Evolutionary conservation across 2,113 vertebrate species (phyloP), one percentile per base, ranked within the genome.

Genomic region (Tretioscincus oriximinensis): DNA sequence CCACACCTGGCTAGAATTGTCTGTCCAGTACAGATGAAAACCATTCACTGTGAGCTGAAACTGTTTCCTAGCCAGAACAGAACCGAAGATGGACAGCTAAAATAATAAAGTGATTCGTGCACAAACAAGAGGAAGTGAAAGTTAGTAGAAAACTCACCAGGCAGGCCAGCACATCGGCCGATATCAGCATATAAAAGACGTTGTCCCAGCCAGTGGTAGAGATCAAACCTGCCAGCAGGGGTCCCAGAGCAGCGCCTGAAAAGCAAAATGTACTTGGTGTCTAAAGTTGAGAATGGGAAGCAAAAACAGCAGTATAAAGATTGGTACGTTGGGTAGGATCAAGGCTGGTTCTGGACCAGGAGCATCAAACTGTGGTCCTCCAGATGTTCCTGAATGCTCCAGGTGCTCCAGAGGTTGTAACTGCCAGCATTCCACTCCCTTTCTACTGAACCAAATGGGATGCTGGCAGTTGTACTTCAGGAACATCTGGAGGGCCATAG

Each of bases 131-230:
- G 47, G 29, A 14, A 8, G 58, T 28, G 16, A 73, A 2, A 41
- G 20, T 28, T 8, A 8, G 0, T 8, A 51, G 54, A 18, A 22
- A 47, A 91, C 96, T 90, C 86, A 99, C 98, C 96, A 99, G 89
- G 86, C 97, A 99, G 75, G 98, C 98, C 54, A 97, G 85, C 76
- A 97, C 0, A 0, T 99, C 98, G 0, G 98, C 95, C 0, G 94
- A 88, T 79, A 99, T 99, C 77, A 99, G 86, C 98, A 99, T 99
- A 92, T 98, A 99, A 92, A 99, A 99, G 67, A 99, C 98, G 0
- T 98, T 98, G 84, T 97, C 98, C 98, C 98, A 99, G 77, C 98
- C 96, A 0, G 93, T 96, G 60, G 96, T 96, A 8, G 98, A 98
- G 70, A 99, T 99, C 65, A 99, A 51, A 0, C 98, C 98, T 0